A percentile compares a stretch with the other conserved stretches of the same genome.
phyloP scores from a whole-genome alignment of 2,113 vertebrate genomes.

The Pedetes capensis region DNA sequence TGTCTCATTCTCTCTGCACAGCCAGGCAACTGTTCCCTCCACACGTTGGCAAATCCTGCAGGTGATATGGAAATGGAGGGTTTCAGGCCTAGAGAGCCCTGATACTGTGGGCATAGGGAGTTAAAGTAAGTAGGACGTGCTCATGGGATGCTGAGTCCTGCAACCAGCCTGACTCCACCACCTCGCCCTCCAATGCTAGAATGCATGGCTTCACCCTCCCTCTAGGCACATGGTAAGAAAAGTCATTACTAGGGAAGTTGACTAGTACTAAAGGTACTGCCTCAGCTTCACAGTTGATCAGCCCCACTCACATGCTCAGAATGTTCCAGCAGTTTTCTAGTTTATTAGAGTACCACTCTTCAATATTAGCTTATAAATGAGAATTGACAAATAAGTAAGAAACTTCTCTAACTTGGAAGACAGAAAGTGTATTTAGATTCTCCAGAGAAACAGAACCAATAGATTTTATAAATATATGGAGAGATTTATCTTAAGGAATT shows the following conservation, averaged over 20 bases:
- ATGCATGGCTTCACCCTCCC: neutral
- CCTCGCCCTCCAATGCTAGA: neutral
- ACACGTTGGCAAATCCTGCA: neutral
- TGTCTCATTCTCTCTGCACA: neutral
- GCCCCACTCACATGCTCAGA: neutral
- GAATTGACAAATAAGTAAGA: neutral
- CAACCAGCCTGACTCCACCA: neutral
- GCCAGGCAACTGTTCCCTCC: neutral
- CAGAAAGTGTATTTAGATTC: neutral
- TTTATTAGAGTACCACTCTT: neutral
- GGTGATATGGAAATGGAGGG: neutral
- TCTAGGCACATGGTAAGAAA: neutral
- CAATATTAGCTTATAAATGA: neutral
- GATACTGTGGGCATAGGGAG: neutral
- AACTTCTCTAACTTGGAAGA: conserved; percentile 2
- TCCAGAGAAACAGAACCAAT: neutral
- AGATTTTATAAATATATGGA: too few relatives aligned
- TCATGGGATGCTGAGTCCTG: neutral
- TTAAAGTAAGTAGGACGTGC: neutral
- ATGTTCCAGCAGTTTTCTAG: neutral
- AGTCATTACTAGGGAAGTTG: neutral
- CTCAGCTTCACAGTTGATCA: neutral
- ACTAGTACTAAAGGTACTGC: neutral
- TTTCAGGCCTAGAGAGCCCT: neutral
- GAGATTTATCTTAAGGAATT: neutral